Conservation (phyloP, 2,888 invertebrate genomes). For the Steinernema carpocapsae region DNA sequence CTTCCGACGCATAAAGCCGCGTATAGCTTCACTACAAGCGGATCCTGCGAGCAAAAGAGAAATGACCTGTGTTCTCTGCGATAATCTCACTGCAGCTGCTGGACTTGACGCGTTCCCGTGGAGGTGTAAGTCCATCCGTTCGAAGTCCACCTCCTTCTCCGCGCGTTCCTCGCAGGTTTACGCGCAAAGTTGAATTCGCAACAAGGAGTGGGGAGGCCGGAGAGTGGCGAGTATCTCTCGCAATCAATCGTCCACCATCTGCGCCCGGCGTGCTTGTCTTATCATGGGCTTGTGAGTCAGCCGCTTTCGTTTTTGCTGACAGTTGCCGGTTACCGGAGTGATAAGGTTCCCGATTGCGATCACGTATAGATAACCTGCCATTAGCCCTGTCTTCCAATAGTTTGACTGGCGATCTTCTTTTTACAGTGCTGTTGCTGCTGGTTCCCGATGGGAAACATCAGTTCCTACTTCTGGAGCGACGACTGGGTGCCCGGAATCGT, state of each 20-base stretch:
- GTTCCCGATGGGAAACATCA: conserved; percentile 22
- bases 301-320: conserved; percentile 9
- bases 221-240: conserved; percentile 11
- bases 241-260: conserved; percentile 8
- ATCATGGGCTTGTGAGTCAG: neutral
- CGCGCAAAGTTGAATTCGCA: neutral
- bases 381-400: conserved; percentile 6
- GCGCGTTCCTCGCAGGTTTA: neutral
- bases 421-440: neutral
- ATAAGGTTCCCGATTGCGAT: conserved; percentile 20
- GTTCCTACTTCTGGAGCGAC: conserved; percentile 7
- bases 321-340: conserved; percentile 18
- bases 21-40: no score
- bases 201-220: neutral
- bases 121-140: neutral
- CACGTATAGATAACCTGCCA: conserved; percentile 20
- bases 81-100: neutral
- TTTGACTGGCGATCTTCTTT: neutral
- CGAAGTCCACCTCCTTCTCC: neutral
- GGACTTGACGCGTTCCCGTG: neutral
- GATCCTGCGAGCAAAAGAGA: no score
- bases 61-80: no score
- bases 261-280: neutral
- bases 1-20: no score
- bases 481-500: conserved; percentile 7